These are phyloP conservation scores for Lasioglossum pauxillum DNA, from an alignment of 2,888 invertebrate genomes.

Conservation along the genomic window DNA sequence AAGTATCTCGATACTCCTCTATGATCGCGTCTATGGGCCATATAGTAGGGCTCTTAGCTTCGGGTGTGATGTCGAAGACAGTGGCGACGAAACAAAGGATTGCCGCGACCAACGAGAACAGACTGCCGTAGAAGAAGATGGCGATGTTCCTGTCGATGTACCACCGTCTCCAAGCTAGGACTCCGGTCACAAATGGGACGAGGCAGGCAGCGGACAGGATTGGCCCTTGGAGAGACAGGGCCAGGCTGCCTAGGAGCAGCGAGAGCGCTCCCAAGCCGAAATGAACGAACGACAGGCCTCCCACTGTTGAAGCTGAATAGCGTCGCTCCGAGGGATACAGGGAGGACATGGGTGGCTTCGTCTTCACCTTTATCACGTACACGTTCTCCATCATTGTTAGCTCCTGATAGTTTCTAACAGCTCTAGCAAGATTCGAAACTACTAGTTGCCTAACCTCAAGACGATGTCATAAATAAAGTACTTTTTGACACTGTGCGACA, in stretches of 20 bases:
- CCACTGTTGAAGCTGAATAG: slow-evolving; percentile 89
- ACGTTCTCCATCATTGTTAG: slow-evolving; percentile 87
- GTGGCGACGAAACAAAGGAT: slow-evolving; percentile 84
- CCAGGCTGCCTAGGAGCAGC: slow-evolving; percentile 86
- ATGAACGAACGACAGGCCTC: slow-evolving; percentile 88
- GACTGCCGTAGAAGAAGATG: slow-evolving; percentile 87
- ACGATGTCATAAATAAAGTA: background rate
- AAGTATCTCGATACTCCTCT: slow-evolving; percentile 19
- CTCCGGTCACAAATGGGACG: slow-evolving; percentile 84
- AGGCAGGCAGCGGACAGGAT: slow-evolving; percentile 73
- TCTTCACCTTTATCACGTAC: slow-evolving; percentile 89
- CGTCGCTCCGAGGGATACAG: slow-evolving; percentile 88
- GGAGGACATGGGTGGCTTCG: slow-evolving; percentile 87
- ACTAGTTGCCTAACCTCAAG: background rate
- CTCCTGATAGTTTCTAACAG: background rate
- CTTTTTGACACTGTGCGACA: background rate
- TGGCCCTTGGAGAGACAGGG: slow-evolving; percentile 77
- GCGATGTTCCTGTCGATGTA: slow-evolving; percentile 89
- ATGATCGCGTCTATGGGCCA: slow-evolving; percentile 63
- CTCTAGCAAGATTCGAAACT: background rate
- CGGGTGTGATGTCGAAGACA: slow-evolving; percentile 84
- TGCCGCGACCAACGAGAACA: slow-evolving; percentile 86
- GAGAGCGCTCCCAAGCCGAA: slow-evolving; percentile 87
- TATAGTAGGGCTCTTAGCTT: slow-evolving; percentile 69
- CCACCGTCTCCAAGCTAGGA: slow-evolving; percentile 88